These are phyloP conservation scores for Burhinus oedicnemus DNA, from an alignment of 2,113 vertebrate genomes.

Conservation along the genomic window DNA sequence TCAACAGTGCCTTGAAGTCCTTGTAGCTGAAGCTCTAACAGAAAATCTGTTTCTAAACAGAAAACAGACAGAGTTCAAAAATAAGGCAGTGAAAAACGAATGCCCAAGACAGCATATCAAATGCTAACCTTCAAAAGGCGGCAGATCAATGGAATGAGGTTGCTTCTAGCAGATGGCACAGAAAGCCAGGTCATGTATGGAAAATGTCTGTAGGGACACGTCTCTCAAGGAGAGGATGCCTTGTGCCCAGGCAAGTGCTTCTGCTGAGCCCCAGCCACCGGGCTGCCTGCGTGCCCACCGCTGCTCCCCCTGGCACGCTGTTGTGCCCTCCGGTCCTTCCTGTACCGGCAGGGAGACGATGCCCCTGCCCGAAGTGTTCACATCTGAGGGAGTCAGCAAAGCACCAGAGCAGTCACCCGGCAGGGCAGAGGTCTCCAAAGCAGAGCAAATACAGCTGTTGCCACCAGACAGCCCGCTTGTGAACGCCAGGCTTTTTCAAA, in stretches of 20 bases:
- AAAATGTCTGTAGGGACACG: background rate
- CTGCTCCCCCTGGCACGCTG: fast-evolving
- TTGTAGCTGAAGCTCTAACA: background rate
- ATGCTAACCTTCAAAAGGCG: background rate
- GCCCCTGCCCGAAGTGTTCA: fast-evolving
- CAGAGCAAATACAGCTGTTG: background rate
- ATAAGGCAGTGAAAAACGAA: background rate
- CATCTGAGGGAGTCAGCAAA: background rate
- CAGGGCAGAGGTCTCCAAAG: background rate
- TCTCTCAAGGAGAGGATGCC: background rate
- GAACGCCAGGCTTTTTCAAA: background rate
- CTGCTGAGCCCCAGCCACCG: background rate
- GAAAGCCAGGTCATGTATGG: background rate
- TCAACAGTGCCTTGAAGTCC: background rate
- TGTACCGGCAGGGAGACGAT: fast-evolving
- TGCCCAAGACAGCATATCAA: background rate
- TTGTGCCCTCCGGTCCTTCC: background rate
- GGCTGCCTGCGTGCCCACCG: background rate
- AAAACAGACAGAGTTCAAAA: background rate
- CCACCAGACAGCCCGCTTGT: background rate
- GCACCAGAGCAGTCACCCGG: fast-evolving
- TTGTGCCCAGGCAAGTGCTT: background rate
- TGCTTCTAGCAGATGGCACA: background rate
- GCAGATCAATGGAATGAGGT: background rate
- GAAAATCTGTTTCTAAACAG: background rate